These are phyloP conservation scores for Lacanobia oleracea DNA, from an alignment of 2,888 invertebrate genomes.

Conservation along the genomic window DNA sequence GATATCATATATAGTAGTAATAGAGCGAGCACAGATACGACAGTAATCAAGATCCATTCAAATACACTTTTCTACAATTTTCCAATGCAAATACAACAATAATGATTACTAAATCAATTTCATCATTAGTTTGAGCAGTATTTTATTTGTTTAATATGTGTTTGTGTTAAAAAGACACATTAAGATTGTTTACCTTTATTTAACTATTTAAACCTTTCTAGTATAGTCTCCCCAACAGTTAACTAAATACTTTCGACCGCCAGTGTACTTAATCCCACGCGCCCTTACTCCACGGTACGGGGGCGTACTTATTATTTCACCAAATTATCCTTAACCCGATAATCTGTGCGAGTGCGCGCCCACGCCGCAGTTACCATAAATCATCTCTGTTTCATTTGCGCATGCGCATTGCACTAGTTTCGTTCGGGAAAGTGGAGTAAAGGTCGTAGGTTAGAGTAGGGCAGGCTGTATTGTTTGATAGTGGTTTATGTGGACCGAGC, in stretches of 20 bases:
- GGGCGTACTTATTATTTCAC: slow-evolving; percentile 79
- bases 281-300: slow-evolving; percentile 58
- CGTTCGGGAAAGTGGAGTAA: slow-evolving; percentile 39
- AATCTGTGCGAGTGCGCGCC: slow-evolving; percentile 63
- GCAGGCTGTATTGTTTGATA: slow-evolving; percentile 13
- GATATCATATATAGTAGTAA: too few relatives aligned
- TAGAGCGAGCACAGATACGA: too few relatives aligned
- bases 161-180: too few relatives aligned
- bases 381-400: slow-evolving; percentile 65
- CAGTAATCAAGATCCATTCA: too few relatives aligned
- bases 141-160: too few relatives aligned
- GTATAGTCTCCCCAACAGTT: too few relatives aligned
- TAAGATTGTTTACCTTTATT: too few relatives aligned
- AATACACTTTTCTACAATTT: too few relatives aligned
- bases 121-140: too few relatives aligned
- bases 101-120: too few relatives aligned
- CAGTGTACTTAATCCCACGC: slow-evolving; percentile 64
- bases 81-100: too few relatives aligned
- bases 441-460: slow-evolving; percentile 44
- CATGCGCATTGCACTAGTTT: slow-evolving; percentile 60
- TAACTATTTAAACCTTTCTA: too few relatives aligned
- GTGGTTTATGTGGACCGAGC: slow-evolving; percentile 3
- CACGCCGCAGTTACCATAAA: slow-evolving; percentile 68
- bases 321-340: slow-evolving; percentile 75
- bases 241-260: slow-evolving; percentile 30